A percentile compares a stretch with the other conserved stretches of the same genome.
Evolutionary conservation across 2,888 invertebrate species (phyloP).

Genomic region (Cryptophagus acutangulus): DNA sequence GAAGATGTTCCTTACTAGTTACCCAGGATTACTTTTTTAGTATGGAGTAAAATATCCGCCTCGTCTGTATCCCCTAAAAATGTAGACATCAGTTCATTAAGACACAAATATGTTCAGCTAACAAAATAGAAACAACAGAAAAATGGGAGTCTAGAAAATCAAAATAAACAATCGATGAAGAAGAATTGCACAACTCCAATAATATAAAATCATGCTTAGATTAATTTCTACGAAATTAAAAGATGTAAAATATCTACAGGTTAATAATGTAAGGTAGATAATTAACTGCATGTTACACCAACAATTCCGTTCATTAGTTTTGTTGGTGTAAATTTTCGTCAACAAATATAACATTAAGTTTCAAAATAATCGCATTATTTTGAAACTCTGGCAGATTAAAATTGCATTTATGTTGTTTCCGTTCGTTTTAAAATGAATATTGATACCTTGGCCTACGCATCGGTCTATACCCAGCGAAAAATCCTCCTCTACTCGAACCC

Average conservation of each 20-base stretch:
- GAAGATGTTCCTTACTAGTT: constrained; percentile 5
- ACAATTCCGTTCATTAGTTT: too few relatives aligned
- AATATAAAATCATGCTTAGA: too few relatives aligned
- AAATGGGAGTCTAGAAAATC: constrained; percentile 5
- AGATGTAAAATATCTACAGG: too few relatives aligned
- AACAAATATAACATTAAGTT: too few relatives aligned
- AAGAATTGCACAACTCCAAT: too few relatives aligned
- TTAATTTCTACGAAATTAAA: too few relatives aligned
- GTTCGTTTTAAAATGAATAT: neutral
- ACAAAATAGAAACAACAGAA: constrained; percentile 35
- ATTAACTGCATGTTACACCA: too few relatives aligned
- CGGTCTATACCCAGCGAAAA: constrained; percentile 60
- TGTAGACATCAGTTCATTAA: constrained; percentile 46
- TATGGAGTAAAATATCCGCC: constrained; percentile 66
- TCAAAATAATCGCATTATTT: too few relatives aligned
- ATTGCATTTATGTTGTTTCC: too few relatives aligned
- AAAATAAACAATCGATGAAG: constrained; percentile 3
- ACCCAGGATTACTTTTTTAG: constrained; percentile 46
- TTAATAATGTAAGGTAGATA: too few relatives aligned
- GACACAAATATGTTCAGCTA: constrained; percentile 24
- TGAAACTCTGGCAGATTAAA: too few relatives aligned
- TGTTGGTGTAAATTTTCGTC: too few relatives aligned
- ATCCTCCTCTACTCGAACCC: constrained; percentile 50
- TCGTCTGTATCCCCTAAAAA: constrained; percentile 66
- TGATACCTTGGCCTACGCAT: constrained; percentile 66